These are phyloP conservation scores for Seira ritae DNA, from an alignment of 2,888 invertebrate species.

Conservation along the genomic window DNA sequence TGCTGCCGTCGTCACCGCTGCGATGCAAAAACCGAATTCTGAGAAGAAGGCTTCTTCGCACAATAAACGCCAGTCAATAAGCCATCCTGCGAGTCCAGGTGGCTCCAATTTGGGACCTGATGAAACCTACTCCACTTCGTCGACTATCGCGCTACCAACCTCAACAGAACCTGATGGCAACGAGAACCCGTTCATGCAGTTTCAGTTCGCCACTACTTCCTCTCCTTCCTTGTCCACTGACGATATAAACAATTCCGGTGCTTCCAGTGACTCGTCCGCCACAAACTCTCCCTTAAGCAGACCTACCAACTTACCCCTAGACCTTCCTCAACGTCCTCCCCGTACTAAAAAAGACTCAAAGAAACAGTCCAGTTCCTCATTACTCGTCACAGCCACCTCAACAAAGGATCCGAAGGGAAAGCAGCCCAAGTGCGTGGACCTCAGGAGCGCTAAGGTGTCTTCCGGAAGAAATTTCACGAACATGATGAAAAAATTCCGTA, in stretches of 20 bases:
- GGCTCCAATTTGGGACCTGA: slow-evolving; percentile 40
- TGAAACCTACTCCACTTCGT: neutral
- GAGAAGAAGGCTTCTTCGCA: neutral
- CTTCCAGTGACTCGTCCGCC: slow-evolving; percentile 42
- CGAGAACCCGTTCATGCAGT: slow-evolving; percentile 12
- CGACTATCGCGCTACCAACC: too few relatives aligned
- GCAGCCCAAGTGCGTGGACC: slow-evolving; percentile 75
- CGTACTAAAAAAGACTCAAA: slow-evolving; percentile 52
- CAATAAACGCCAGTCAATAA: slow-evolving; percentile 47
- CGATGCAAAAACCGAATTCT: neutral
- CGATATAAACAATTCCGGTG: slow-evolving; percentile 23
- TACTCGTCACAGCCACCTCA: neutral
- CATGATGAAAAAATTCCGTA: slow-evolving; percentile 73
- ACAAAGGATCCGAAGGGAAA: slow-evolving; percentile 35
- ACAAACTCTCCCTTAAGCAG: slow-evolving; percentile 56
- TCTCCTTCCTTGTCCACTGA: slow-evolving; percentile 47
- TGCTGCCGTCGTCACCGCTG: neutral
- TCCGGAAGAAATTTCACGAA: slow-evolving; percentile 60
- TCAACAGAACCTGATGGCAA: slow-evolving; percentile 34
- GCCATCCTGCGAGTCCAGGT: slow-evolving; percentile 62
- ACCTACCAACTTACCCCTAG: slow-evolving; percentile 58
- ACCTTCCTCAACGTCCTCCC: slow-evolving; percentile 53
- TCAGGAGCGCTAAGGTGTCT: slow-evolving; percentile 75
- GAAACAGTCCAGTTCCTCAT: slow-evolving; percentile 54
- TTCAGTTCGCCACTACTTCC: neutral